Percentiles rank a stretch among this genome's conserved stretches.
phyloP scores from a whole-genome alignment of 2,113 vertebrate genomes.

The Narcine bancroftii region DNA sequence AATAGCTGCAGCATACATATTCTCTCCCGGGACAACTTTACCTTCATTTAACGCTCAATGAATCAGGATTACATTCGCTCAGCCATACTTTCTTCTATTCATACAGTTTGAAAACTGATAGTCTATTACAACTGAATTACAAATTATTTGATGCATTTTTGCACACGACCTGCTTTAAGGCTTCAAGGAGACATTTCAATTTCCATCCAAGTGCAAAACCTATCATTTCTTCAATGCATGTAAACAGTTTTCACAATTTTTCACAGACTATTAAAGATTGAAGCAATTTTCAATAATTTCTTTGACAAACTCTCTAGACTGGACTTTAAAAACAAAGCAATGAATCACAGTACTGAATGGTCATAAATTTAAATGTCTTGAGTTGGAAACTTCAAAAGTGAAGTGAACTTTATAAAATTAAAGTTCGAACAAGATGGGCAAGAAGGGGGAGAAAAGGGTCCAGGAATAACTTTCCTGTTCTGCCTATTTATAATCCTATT shows the following conservation, averaged over 20 bases:
- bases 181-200: conserved; percentile 28
- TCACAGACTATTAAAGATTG: neutral
- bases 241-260: neutral
- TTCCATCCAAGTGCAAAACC: neutral
- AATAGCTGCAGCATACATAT: neutral
- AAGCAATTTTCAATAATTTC: conserved; percentile 25
- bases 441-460: neutral
- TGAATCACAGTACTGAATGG: neutral
- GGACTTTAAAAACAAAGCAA: neutral
- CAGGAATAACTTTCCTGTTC: neutral
- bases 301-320: neutral
- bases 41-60: neutral
- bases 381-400: neutral
- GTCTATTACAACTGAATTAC: neutral
- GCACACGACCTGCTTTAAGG: neutral
- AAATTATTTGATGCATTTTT: neutral
- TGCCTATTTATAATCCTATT: neutral
- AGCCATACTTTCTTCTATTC: neutral
- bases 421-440: neutral
- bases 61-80: conserved; percentile 7
- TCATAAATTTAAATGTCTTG: neutral
- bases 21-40: neutral
- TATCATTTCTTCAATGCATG: neutral
- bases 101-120: neutral
- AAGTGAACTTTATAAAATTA: neutral